Base-by-base conservation (phyloP, 92 coral and sea anemone genomes). In the Zoanthus gigantus region DNA sequence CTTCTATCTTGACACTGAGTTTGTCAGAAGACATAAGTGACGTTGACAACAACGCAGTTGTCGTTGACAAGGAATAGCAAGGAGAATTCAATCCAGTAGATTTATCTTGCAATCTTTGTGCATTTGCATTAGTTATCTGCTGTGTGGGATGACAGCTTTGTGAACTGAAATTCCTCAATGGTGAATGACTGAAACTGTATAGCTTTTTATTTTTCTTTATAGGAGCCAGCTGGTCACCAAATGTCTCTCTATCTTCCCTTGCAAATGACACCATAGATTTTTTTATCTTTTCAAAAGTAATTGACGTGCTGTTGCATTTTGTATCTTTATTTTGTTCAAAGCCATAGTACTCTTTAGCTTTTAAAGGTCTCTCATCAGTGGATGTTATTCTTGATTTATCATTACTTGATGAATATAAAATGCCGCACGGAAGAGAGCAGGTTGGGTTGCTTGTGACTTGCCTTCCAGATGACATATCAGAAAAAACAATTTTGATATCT, bases 1-100 rank as follows among this genome's bases (percentile, higher is more conserved):
- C 47, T 67, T 66, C 75, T 10, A 18, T 81, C 30, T 65, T 81
- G 18, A 81, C 30, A 81, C 37, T 52, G 34, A 57, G 17, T 12
- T 15, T 57, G 29, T 17, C 42, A 48, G 58, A n/a, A 68, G 60
- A n/a, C 23, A 81, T 45, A 18, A 58, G 60, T n/a, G 31, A 9
- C 11, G 8, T 46, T 2, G 74, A 15, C 12, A 34, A 61, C 30
- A 53, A 15, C n/a, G 58, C 34, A 6, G 5, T 48, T 28, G 44
- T 29, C 10, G 18, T 42, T 7, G 2, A 10, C 45, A 67, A 9
- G 75, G 15, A 46, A 53, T 29, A 58, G 15, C 32, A 2, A 61
- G 45, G 42, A 16, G 32, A 3, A 12, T n/a, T 13, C 6, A 14
- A 29, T 23, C 18, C 82, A 77, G 67, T 42, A 29, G 82, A 6